Evolutionary conservation across 2,113 vertebrate genomes (phyloP).

Genomic region (Coptodon rendalli): DNA sequence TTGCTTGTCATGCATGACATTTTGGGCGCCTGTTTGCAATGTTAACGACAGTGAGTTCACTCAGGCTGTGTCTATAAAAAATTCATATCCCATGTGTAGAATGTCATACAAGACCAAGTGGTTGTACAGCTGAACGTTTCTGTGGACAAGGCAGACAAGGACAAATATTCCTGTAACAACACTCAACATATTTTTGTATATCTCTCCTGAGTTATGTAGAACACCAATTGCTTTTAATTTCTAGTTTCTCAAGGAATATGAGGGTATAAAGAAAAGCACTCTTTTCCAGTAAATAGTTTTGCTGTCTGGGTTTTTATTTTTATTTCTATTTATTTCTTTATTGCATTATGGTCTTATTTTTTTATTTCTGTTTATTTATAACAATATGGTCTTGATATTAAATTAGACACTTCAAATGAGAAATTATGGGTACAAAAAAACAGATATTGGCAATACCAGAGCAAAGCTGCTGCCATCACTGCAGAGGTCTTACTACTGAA

Average conservation of each 20-base stretch:
- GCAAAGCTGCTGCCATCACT: neutral
- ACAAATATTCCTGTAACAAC: neutral
- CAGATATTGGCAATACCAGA: neutral
- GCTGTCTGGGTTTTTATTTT: neutral
- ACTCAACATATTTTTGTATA: neutral
- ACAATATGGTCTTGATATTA: neutral
- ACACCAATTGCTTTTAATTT: neutral
- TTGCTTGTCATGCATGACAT: neutral
- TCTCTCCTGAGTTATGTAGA: neutral
- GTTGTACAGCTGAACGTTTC: neutral
- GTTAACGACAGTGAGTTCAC: slow-evolving; percentile 39
- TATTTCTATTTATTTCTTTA: neutral
- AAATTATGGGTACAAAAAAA: neutral
- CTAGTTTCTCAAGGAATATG: neutral
- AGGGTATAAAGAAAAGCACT: neutral
- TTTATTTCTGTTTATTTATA: neutral
- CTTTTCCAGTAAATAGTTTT: neutral
- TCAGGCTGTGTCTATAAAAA: slow-evolving; percentile 24
- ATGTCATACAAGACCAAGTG: neutral
- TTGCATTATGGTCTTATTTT: neutral
- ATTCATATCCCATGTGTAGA: slow-evolving; percentile 21
- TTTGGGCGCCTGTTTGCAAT: neutral
- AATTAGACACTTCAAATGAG: neutral
- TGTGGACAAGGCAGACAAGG: neutral
- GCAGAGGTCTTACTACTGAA: neutral